Evolutionary conservation across 2,888 invertebrate genomes (phyloP).

Genomic region (Sphecodes monilicornis): DNA sequence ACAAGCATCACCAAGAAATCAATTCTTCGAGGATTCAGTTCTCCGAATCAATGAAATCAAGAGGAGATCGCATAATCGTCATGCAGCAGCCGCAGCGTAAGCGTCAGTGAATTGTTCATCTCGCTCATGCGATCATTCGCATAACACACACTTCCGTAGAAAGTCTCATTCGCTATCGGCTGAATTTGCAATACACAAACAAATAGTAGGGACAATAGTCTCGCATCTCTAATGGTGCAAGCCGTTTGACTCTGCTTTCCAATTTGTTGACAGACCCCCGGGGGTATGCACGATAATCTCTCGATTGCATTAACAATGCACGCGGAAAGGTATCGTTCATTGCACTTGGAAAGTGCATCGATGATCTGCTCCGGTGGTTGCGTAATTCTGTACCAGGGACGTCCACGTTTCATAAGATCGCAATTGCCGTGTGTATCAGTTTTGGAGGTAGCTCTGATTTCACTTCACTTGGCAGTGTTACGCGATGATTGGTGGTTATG

Average conservation of each 20-base stretch:
- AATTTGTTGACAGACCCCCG: background rate
- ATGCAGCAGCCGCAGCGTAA: background rate
- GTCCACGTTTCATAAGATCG: slow-evolving; percentile 24
- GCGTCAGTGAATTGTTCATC: background rate
- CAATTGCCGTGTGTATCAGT: slow-evolving; percentile 14
- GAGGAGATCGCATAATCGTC: background rate
- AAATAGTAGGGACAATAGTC: background rate
- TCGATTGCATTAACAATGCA: background rate
- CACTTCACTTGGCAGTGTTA: slow-evolving; percentile 23
- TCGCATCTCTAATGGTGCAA: background rate
- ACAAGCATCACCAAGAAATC: background rate
- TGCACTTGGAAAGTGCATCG: slow-evolving; percentile 17
- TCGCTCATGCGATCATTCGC: background rate
- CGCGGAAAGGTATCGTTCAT: slow-evolving; percentile 10
- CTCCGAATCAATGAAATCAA: background rate
- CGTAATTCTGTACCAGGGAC: background rate
- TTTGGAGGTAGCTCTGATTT: slow-evolving; percentile 21
- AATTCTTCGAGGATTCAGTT: background rate
- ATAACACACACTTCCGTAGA: slow-evolving; percentile 73
- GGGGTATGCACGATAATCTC: background rate
- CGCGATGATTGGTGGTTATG: slow-evolving; percentile 3
- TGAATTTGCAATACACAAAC: no score
- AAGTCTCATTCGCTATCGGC: no score
- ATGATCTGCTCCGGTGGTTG: background rate
- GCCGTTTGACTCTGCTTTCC: background rate